Percentiles rank a stretch among this genome's conserved stretches.
These are phyloP conservation scores for Xiphophorus hellerii DNA, from an alignment of 2,113 vertebrate species.

Conservation along the genomic window DNA sequence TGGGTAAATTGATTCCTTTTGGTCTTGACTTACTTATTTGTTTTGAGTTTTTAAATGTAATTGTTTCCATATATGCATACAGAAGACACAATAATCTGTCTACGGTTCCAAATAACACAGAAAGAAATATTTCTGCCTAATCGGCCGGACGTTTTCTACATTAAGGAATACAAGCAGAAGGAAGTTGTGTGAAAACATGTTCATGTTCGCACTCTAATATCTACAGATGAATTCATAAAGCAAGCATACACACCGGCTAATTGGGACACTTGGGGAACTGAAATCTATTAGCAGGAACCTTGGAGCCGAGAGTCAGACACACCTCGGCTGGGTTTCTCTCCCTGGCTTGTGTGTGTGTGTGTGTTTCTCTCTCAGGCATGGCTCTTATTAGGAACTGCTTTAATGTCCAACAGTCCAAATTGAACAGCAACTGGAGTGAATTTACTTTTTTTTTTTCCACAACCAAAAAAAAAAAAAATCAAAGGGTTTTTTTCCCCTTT, in stretches of 20 bases:
- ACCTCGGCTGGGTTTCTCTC: constrained; percentile 67
- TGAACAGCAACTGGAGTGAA: constrained; percentile 78
- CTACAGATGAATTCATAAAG: constrained; percentile 57
- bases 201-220: constrained; percentile 43
- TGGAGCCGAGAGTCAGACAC: constrained; percentile 70
- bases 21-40: neutral
- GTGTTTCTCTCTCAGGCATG: constrained; percentile 67
- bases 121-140: neutral
- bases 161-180: neutral
- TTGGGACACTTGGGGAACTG: constrained; percentile 78
- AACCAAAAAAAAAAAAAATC: constrained; percentile 76
- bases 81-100: constrained; percentile 13
- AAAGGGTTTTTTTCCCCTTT: constrained; percentile 67
- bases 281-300: constrained; percentile 79
- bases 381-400: constrained; percentile 82
- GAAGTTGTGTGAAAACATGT: constrained; percentile 1
- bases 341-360: constrained; percentile 22
- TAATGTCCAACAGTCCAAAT: constrained; percentile 81
- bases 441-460: constrained; percentile 76
- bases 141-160: constrained; percentile 1
- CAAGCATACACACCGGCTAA: constrained; percentile 70
- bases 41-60: neutral
- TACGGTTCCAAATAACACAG: neutral
- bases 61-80: neutral
- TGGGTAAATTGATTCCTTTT: constrained; percentile 29